phyloP scores from a whole-genome alignment of 35 echinoderm and acorn worm species.

The Acanthaster planci region DNA sequence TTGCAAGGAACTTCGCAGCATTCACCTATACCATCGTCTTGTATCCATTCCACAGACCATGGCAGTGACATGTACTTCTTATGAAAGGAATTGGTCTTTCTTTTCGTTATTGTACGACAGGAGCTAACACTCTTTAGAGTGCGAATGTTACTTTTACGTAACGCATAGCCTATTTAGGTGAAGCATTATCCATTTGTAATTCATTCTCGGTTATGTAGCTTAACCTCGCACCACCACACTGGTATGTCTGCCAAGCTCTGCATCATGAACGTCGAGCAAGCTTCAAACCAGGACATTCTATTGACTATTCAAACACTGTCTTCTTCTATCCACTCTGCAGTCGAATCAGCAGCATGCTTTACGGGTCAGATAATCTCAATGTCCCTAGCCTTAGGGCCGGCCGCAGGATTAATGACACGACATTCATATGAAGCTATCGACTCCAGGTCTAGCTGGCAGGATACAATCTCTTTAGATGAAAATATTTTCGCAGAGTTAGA shows the following conservation, averaged over 20 bases:
- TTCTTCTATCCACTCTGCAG: neutral
- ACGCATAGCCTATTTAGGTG: too few relatives aligned
- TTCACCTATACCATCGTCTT: too few relatives aligned
- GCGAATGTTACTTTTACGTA: too few relatives aligned
- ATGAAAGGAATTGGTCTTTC: too few relatives aligned
- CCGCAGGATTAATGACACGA: constrained; percentile 22
- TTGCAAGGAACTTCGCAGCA: too few relatives aligned
- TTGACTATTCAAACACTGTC: neutral
- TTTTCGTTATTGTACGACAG: too few relatives aligned
- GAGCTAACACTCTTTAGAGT: too few relatives aligned
- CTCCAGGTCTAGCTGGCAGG: neutral
- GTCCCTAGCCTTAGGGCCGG: constrained; percentile 15
- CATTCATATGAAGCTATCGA: neutral
- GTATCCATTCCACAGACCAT: too few relatives aligned
- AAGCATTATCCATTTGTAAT: too few relatives aligned
- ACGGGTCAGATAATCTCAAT: constrained; percentile 29
- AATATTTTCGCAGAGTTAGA: neutral
- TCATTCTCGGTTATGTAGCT: neutral
- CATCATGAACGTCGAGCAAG: too few relatives aligned
- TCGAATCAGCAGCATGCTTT: constrained; percentile 16
- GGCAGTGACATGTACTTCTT: too few relatives aligned
- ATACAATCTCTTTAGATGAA: neutral
- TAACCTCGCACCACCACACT: neutral
- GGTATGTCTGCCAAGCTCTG: too few relatives aligned
- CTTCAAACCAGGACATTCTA: neutral